Evolutionary conservation across 1,140 invertebrate species (phyloP).

Genomic region (Ips typographus): DNA sequence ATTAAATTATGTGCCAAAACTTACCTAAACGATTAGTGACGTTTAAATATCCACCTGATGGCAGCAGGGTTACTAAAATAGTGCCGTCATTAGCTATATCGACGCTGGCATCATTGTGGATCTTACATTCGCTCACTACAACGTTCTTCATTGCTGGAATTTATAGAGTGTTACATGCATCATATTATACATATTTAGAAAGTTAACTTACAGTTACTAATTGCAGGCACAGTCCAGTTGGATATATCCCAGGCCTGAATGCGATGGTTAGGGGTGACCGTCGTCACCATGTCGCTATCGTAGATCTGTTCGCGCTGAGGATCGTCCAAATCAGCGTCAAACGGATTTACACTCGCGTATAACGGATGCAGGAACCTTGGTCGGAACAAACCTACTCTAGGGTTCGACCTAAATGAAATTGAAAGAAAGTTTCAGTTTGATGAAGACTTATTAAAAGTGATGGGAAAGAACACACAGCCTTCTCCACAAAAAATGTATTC

Average conservation of each 20-base stretch:
- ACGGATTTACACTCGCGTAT: constrained; percentile 49
- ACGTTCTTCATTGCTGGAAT: constrained; percentile 71
- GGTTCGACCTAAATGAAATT: constrained; percentile 35
- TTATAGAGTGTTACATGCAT: constrained; percentile 17
- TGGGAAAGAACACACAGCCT: no score
- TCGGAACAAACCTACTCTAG: constrained; percentile 42
- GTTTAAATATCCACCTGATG: constrained; percentile 62
- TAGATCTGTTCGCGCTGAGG: constrained; percentile 48
- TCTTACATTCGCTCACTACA: constrained; percentile 78
- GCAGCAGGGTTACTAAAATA: constrained; percentile 74
- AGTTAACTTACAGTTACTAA: constrained; percentile 65
- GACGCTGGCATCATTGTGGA: constrained; percentile 85
- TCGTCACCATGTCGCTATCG: constrained; percentile 49
- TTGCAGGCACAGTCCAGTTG: constrained; percentile 68
- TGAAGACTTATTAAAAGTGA: not conserved
- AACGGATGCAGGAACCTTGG: constrained; percentile 53
- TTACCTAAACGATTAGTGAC: constrained; percentile 68
- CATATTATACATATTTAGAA: not conserved
- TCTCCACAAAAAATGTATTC: no score
- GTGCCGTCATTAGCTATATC: constrained; percentile 80
- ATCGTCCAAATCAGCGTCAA: constrained; percentile 52
- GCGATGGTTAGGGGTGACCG: constrained; percentile 62
- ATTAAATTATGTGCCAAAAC: constrained; percentile 20
- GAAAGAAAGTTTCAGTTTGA: no score
- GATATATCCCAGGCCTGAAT: constrained; percentile 85